Evolutionary conservation across 2,888 invertebrate genomes (phyloP).

Genomic region (Pandemis corylana): DNA sequence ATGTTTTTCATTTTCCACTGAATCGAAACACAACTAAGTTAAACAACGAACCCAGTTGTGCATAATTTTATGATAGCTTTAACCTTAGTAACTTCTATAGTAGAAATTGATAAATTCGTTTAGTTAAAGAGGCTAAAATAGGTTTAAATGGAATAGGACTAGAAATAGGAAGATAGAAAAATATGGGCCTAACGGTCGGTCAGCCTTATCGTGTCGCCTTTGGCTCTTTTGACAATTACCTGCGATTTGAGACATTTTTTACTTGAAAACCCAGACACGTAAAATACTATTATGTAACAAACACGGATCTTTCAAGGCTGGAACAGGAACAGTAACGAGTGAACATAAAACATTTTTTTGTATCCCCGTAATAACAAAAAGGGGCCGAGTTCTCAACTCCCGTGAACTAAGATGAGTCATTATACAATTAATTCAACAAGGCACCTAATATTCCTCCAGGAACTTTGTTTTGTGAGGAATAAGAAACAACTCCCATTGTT

Average conservation of each 20-base stretch:
- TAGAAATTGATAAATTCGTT: too few relatives aligned
- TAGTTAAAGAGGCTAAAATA: too few relatives aligned
- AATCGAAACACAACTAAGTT: too few relatives aligned
- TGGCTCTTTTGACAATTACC: not conserved
- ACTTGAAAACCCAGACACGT: not conserved
- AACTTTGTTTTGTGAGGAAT: slow-evolving; percentile 70
- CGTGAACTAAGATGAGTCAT: slow-evolving; percentile 63
- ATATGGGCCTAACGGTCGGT: not conserved
- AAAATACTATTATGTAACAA: not conserved
- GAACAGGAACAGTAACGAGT: not conserved
- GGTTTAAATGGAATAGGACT: not conserved
- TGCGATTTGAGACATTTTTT: not conserved
- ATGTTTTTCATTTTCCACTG: too few relatives aligned
- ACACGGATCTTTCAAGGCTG: not conserved
- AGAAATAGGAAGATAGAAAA: not conserved
- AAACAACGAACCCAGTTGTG: too few relatives aligned
- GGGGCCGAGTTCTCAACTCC: slow-evolving; percentile 30
- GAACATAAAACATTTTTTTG: slow-evolving; percentile 32
- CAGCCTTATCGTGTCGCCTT: not conserved
- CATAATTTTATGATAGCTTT: too few relatives aligned
- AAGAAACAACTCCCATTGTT: slow-evolving; percentile 67
- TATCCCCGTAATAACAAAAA: slow-evolving; percentile 27
- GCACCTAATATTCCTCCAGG: slow-evolving; percentile 66
- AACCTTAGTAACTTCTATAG: too few relatives aligned
- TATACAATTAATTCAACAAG: slow-evolving; percentile 77